Percentiles rank a stretch among this genome's conserved stretches.
These are phyloP conservation scores for Pao palembangensis DNA, from an alignment of 2,113 vertebrate genomes.

Conservation along the genomic window DNA sequence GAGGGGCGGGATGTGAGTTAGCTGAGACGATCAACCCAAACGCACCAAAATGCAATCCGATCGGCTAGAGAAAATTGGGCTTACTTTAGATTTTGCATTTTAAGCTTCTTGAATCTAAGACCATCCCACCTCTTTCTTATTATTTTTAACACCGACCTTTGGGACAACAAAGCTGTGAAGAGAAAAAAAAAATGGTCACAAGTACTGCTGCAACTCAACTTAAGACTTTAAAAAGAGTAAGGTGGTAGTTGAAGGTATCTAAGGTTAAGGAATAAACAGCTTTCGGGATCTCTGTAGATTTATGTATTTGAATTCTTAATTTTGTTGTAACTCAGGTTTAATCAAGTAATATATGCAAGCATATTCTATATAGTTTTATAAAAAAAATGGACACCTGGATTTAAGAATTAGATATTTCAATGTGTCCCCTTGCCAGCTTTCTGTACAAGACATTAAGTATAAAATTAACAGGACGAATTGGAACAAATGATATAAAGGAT, in stretches of 20 bases:
- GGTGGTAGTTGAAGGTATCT: slow-evolving; percentile 42
- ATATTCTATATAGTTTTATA: too few relatives aligned
- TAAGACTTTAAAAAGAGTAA: slow-evolving; percentile 22
- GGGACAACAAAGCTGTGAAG: slow-evolving; percentile 70
- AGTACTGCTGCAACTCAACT: slow-evolving; percentile 63
- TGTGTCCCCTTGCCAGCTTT: slow-evolving; percentile 62
- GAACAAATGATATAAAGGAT: slow-evolving; percentile 79
- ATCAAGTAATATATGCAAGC: too few relatives aligned
- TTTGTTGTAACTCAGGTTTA: too few relatives aligned
- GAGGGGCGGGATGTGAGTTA: slow-evolving; percentile 74
- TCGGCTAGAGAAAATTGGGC: slow-evolving; percentile 76
- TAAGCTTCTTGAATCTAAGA: slow-evolving; percentile 83
- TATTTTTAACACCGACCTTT: slow-evolving; percentile 78
- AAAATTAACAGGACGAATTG: slow-evolving; percentile 69
- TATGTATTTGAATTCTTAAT: too few relatives aligned
- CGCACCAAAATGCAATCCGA: slow-evolving; percentile 64
- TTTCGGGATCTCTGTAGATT: too few relatives aligned
- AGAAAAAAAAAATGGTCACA: slow-evolving; percentile 65
- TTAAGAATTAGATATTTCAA: slow-evolving; percentile 59
- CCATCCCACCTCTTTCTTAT: slow-evolving; percentile 80
- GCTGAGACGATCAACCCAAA: slow-evolving; percentile 78
- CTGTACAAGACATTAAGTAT: slow-evolving; percentile 63
- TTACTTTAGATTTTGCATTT: slow-evolving; percentile 80
- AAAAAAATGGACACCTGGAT: slow-evolving; percentile 16
- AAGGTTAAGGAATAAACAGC: slow-evolving; percentile 9